These are phyloP conservation scores for Cephus rjabovi DNA, from an alignment of 2,888 invertebrate species.

Conservation along the genomic window DNA sequence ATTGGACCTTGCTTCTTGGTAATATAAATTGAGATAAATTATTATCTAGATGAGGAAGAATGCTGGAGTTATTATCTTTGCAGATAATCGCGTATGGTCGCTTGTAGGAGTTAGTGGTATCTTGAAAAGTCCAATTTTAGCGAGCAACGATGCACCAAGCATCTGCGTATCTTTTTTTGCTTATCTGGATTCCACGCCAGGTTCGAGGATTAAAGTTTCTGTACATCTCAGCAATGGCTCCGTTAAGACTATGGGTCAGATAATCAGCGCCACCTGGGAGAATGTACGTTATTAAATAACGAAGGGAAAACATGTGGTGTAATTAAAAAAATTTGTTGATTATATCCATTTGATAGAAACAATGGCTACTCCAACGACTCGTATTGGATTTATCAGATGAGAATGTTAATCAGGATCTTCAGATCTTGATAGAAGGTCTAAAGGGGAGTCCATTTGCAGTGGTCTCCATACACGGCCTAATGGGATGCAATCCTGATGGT, in stretches of 20 bases:
- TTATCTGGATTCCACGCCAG: constrained; percentile 27
- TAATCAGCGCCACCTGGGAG: constrained; percentile 12
- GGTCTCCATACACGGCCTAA: constrained; percentile 35
- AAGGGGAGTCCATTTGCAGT: constrained; percentile 33
- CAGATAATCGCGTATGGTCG: constrained; percentile 32
- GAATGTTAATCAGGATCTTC: constrained; percentile 23
- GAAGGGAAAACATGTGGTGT: not conserved
- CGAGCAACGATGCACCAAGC: constrained; percentile 5
- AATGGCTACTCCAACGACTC: constrained; percentile 30
- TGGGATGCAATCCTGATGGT: constrained; percentile 39
- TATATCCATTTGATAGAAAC: constrained; percentile 17
- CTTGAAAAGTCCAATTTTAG: constrained; percentile 26
- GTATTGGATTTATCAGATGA: constrained; percentile 27
- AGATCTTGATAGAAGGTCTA: constrained; percentile 34
- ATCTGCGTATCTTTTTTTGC: constrained; percentile 32
- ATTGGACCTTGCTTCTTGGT: constrained; percentile 18
- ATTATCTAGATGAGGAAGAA: not conserved
- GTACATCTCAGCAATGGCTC: constrained; percentile 17
- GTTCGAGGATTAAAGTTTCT: constrained; percentile 27
- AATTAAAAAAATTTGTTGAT: not conserved
- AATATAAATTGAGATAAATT: constrained; percentile 2
- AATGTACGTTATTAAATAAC: constrained; percentile 5
- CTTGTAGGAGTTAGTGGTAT: constrained; percentile 22
- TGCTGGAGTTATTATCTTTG: not conserved
- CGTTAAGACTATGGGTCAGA: constrained; percentile 7